Evolutionary conservation across 2,888 invertebrate species (phyloP), one percentile per base, ranked within the genome.

Genomic region (Epistrophe grossulariae): DNA sequence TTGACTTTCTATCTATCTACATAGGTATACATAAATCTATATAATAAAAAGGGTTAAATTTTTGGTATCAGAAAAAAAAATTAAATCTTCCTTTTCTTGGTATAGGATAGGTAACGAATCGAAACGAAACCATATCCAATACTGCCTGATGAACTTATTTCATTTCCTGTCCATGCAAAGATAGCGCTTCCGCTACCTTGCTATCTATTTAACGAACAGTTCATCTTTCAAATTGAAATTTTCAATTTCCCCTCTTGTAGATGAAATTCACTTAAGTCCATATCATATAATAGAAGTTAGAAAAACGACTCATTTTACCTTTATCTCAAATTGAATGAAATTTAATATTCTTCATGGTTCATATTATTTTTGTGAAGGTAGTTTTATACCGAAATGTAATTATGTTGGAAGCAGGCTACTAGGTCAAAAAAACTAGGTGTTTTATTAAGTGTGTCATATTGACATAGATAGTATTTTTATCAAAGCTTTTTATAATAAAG

Each of bases 211-310:
- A 43, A 64, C 10, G 62, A 17, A 28, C 11, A 24, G 45, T 43
- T 64, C 45, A 64, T 24, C 28, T 64, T 64, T 64, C 62, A 43
- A 64, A 64, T 64, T 64, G 45, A 64, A 64, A 64, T 43, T 43
- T 64, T 9, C 24, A 64, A 64, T 43, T 64, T 64, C 62, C 62
- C 8, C 15, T 43, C 38, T 24, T 24, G 10, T 24, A 24, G 28
- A 55, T 55, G 55, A 55, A 55, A 31, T 55, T 31, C 55, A 55
- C 13, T 62, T 43, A 38, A 19, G 11, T 60, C 40, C 13, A 40
- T n/a, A n/a, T n/a, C n/a, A n/a, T n/a, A n/a, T 24, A 17, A 40
- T 24, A 38, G 15, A 9, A 62, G 38, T 40, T 62, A 24, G 15
- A 28, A 55, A 15, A 24, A 50, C 11, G 7, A 52, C 24, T 52